These are phyloP conservation scores for Papilio dardanus DNA, from an alignment of 1,140 invertebrate genomes.

Conservation along the genomic window DNA sequence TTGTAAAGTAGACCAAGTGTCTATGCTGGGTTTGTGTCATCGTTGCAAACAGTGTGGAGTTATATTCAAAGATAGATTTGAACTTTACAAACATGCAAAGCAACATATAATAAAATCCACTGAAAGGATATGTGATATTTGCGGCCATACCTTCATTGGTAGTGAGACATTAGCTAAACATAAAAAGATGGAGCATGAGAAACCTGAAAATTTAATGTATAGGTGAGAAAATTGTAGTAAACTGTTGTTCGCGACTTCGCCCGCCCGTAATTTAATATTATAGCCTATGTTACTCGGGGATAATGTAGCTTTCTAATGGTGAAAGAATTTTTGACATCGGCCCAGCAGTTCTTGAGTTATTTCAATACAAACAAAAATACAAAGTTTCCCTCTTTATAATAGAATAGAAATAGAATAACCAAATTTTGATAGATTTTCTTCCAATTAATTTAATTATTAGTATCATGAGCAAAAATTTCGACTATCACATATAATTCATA, in stretches of 20 bases:
- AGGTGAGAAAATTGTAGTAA: slow-evolving; percentile 56
- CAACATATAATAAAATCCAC: slow-evolving; percentile 61
- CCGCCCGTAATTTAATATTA: too few relatives aligned
- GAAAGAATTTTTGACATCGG: too few relatives aligned
- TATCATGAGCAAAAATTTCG: too few relatives aligned
- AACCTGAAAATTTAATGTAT: slow-evolving; percentile 53
- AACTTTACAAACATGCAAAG: slow-evolving; percentile 67
- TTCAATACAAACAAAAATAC: too few relatives aligned
- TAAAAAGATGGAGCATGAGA: slow-evolving; percentile 60
- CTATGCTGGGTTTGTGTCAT: slow-evolving; percentile 58
- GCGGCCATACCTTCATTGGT: slow-evolving; percentile 64
- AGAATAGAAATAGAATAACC: too few relatives aligned
- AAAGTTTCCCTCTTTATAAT: too few relatives aligned
- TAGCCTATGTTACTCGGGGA: too few relatives aligned
- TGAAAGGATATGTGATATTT: slow-evolving; percentile 68
- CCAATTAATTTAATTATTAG: neutral
- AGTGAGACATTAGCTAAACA: slow-evolving; percentile 62
- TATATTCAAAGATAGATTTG: slow-evolving; percentile 62
- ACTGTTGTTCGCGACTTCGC: too few relatives aligned
- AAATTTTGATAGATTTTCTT: neutral
- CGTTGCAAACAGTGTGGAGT: slow-evolving; percentile 69
- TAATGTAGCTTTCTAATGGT: too few relatives aligned
- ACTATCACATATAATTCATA: too few relatives aligned
- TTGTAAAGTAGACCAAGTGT: slow-evolving; percentile 59
- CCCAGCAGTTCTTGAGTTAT: too few relatives aligned